Base-by-base conservation (phyloP, 1,140 invertebrate genomes). In the Ylistrum balloti region DNA sequence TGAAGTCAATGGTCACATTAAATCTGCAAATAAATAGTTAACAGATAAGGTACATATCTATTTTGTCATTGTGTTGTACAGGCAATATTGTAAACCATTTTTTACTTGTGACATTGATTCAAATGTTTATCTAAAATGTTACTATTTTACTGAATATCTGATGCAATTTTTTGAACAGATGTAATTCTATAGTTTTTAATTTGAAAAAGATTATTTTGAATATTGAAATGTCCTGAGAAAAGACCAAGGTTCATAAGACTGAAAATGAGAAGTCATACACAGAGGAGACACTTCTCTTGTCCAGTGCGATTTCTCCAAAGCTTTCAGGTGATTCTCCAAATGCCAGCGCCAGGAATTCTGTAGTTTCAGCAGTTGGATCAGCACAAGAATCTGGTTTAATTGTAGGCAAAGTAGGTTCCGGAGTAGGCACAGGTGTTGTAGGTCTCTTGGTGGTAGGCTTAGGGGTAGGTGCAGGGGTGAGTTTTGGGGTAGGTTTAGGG, bases 1-100 rank as follows among this genome's bases (percentile, higher is more conserved):
- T 96, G 94, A 99, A 98, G 93, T 98, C 97, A 92, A 99, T 97
- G 88, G 98, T 97, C 41, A 99, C 96, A 11, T 97, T 97, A 93
- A 98, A 98, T 34, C 95, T 96, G 92, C 88, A 95, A 93, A 88
- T 74, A 74, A 90, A 88, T 74, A 5, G 11, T 74, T 28, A 17
- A 74, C n/a, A 74, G 41, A 45, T 45, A 15, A 38, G 13, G 35
- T 7, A 38, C 13, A 38, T 13, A 38, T 38, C 13, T 38, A 5
- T 38, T 38, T 38, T 13, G 13, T 38, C 35, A 38, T 13, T 38
- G 35, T 38, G 35, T 38, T 38, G 35, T 38, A 13, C 13, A 38
- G 5, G 35, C 13, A 38, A 5, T 38, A 38, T 5, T 38, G 13
- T 38, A 38, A 38, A n/a, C n/a, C n/a, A n/a, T n/a, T n/a, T n/a